phyloP scores from a whole-genome alignment of 2,888 invertebrate genomes.

The Adelphocoris suturalis region DNA sequence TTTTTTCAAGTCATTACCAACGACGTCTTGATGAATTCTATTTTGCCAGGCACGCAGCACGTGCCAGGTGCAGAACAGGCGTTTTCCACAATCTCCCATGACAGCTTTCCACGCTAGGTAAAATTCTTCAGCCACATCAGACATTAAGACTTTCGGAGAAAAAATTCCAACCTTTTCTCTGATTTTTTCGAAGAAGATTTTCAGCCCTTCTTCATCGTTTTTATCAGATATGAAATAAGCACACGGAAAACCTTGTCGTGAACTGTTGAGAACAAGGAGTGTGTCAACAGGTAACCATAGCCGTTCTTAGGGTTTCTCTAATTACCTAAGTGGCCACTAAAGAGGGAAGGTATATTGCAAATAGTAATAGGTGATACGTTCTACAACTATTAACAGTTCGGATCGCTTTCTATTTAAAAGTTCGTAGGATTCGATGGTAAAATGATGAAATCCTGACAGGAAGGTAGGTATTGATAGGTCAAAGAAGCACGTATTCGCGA shows the following conservation, averaged over 20 bases:
- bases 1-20: not conserved
- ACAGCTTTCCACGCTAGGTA: constrained; percentile 71
- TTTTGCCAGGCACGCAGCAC: constrained; percentile 73
- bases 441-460: too few species aligned
- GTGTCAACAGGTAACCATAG: constrained; percentile 23
- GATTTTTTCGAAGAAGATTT: constrained; percentile 26
- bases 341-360: too few species aligned
- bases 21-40: not conserved
- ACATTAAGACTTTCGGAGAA: constrained; percentile 62
- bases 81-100: constrained; percentile 59
- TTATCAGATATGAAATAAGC: not conserved
- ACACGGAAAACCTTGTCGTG: constrained; percentile 29
- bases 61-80: constrained; percentile 63
- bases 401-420: too few species aligned
- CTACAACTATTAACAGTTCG: too few species aligned
- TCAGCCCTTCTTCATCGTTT: not conserved
- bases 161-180: constrained; percentile 48
- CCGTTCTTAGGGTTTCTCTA: too few species aligned
- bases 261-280: not conserved
- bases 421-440: too few species aligned
- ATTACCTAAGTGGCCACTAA: too few species aligned
- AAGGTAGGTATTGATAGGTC: too few species aligned
- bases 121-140: constrained; percentile 64
- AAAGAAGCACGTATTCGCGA: too few species aligned
- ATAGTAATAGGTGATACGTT: too few species aligned